Base-by-base conservation (phyloP, 1,140 invertebrate genomes). In the Anastatus disparis region DNA sequence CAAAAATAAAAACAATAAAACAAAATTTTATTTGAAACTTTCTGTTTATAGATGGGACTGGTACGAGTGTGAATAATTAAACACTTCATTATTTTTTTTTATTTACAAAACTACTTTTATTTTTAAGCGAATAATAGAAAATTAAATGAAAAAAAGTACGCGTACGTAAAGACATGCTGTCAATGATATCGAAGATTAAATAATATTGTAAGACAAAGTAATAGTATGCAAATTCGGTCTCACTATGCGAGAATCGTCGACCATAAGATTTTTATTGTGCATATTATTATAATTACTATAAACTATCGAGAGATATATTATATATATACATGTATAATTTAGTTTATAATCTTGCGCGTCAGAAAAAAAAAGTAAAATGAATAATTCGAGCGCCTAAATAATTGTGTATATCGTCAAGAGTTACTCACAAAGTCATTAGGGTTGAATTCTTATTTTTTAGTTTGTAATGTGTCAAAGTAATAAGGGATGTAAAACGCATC, bases 361-460 rank as follows among this genome's bases (percentile, higher is more conserved):
- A 46, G 17, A 46, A 20, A 55, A 59, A 50, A 20, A 53, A 29
- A 26, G 55, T 50, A 20, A 55, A 59, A 50, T 31, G 63, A 29
- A 31, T 46, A n/a, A 40, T 42, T 24, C 17, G 17, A 27, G 35
- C 56, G 48, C 29, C 38, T 66, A 66, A 42, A 46, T 38, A 46
- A 59, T 65, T 71, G 44, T 50, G n/a, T 52, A 42, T 58, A 42
- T 9, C 40, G 53, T 26, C 26, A 44, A 66, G 82, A 81, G 72
- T 81, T 82, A 81, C 75, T 82, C 81, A 79, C 80, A 81, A 84
- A 84, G 83, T 85, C 83, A 84, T 84, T 84, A 84, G 78, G n/a
- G n/a, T n/a, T n/a, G n/a, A n/a, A 82, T 84, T 82, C 77, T 82
- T 83, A n/a, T 77, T 76, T 62, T 68, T 68, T 84, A 84, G 79